phyloP scores from a whole-genome alignment of 2,888 invertebrate genomes.

The Anticlea derivata region DNA sequence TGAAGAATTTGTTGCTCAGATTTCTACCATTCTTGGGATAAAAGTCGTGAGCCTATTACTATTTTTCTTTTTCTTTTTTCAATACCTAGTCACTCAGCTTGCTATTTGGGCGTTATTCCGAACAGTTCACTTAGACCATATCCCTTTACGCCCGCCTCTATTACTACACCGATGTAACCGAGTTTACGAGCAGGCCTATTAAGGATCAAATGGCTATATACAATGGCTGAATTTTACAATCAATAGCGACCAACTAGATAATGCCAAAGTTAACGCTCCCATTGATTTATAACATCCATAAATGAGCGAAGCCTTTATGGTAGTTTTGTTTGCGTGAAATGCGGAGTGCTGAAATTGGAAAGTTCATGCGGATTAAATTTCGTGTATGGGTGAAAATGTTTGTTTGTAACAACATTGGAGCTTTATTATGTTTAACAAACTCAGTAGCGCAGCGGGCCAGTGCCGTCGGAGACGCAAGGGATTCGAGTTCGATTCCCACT shows the following conservation, averaged over 20 bases:
- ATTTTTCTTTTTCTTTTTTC: no score
- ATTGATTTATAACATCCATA: constrained; percentile 37
- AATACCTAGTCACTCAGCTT: no score
- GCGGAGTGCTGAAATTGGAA: constrained; percentile 21
- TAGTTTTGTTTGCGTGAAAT: constrained; percentile 34
- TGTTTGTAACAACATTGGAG: no score
- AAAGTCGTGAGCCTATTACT: no score
- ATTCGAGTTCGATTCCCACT: no score
- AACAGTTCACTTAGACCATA: constrained; percentile 32
- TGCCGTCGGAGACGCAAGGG: no score
- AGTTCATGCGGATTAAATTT: constrained; percentile 8
- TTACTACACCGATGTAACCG: constrained; percentile 52
- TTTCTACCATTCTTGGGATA: no score
- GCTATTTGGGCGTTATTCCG: no score
- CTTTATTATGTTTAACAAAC: no score
- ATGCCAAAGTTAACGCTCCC: constrained; percentile 36
- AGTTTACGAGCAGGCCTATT: constrained; percentile 55
- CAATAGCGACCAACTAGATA: constrained; percentile 42
- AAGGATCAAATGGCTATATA: constrained; percentile 50
- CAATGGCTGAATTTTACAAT: constrained; percentile 43
- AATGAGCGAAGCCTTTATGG: constrained; percentile 32
- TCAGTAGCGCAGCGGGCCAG: no score
- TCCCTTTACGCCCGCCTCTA: constrained; percentile 43
- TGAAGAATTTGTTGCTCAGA: no score
- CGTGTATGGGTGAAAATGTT: not conserved